Conservation (phyloP, 2,888 invertebrate genomes). For the Lordiphosa fenestrarum region DNA sequence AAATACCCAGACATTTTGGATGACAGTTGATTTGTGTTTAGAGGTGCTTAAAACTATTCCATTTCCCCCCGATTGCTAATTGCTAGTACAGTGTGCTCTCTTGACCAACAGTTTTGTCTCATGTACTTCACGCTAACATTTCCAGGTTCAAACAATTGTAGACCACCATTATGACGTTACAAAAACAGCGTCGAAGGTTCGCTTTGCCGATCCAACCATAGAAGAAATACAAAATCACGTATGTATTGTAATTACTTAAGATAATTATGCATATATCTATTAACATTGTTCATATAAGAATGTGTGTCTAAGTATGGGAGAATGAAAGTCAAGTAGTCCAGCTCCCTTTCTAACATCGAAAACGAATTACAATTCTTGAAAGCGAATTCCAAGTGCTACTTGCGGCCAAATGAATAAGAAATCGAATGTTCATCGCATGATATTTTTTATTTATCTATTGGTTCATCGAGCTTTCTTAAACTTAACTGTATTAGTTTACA, state of each 20-base stretch:
- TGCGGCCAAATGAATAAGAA: not conserved
- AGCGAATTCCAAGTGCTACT: slow-evolving; percentile 1
- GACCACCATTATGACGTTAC: slow-evolving; percentile 92
- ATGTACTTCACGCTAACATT: slow-evolving; percentile 62
- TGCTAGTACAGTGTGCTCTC: slow-evolving; percentile 31
- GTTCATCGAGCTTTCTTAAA: not conserved
- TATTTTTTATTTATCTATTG: slow-evolving; percentile 1
- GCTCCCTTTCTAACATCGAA: slow-evolving; percentile 3
- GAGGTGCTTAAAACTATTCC: slow-evolving; percentile 24
- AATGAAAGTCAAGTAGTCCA: slow-evolving; percentile 1
- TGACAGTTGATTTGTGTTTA: slow-evolving; percentile 15
- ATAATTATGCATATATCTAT: slow-evolving; percentile 30
- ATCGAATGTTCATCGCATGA: not conserved
- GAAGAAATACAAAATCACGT: slow-evolving; percentile 64
- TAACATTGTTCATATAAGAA: slow-evolving; percentile 14
- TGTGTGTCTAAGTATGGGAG: slow-evolving; percentile 5
- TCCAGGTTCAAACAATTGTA: slow-evolving; percentile 94
- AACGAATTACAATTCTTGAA: slow-evolving; percentile 9
- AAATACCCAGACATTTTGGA: slow-evolving; percentile 2
- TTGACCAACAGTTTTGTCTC: slow-evolving; percentile 31
- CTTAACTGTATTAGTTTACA: not conserved
- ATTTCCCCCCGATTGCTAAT: slow-evolving; percentile 10
- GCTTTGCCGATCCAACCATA: slow-evolving; percentile 87
- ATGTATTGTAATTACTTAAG: slow-evolving; percentile 41
- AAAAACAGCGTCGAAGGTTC: slow-evolving; percentile 90